Evolutionary conservation across 2,113 vertebrate genomes (phyloP), one percentile per base, ranked within the genome.

Genomic region (Podiceps cristatus): DNA sequence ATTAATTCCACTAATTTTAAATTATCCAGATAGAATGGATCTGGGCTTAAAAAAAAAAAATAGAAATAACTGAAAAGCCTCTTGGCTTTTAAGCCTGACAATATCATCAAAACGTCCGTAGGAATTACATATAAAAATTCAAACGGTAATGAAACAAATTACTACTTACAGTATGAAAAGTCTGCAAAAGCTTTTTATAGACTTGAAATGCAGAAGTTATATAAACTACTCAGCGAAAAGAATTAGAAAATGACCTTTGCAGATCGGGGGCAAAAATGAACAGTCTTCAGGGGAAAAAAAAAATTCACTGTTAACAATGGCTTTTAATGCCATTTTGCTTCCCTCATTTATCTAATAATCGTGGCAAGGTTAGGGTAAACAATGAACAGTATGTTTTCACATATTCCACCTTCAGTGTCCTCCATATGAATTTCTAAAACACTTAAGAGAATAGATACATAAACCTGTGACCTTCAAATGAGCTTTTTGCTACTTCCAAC

Each of bases 401-500:
- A 98, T 98, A 98, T 98, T 98, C 98, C 97, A 98, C 98, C 98
- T 98, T 98, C 98, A 98, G 97, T 98, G 97, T 98, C 98, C 97
- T 97, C 97, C 96, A 93, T 98, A 98, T 98, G 98, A 98, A 98
- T 98, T 98, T 98, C 98, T 98, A 98, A 98, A 98, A 98, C 98
- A 98, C 97, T 98, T 98, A 98, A 97, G 98, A 98, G 98, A 98
- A 98, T 97, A 98, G 97, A 98, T 97, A 98, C 97, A 98, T 97
- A 98, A 99, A 98, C 98, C 98, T 98, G 98, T 97, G 98, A 98
- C 98, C 98, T 99, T 98, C 98, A 96, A 98, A 98, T 96, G 97
- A 98, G 98, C 98, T 99, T 98, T 99, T 98, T 98, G 98, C 99
- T 99, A 98, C 98, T 98, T 98, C 98, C 98, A 98, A 96, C 93